Conservation (phyloP, 2,113 vertebrate species). For the pig (Sus scrofa) region T2T-Sscrofa CM000820.6:19949501-19950000, state of each 20-base stretch:
- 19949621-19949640: conserved; percentile 97
- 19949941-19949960: background rate
- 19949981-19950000: background rate
- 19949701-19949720: background rate
- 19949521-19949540: conserved; percentile 82
- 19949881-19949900: conserved; percentile 3
- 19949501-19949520: conserved; percentile 46
- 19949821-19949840: background rate
- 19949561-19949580: conserved; percentile 99
- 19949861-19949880: background rate
- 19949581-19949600: conserved; percentile 99
- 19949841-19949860: conserved; percentile 25
- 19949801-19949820: conserved; percentile 55
- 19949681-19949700: conserved; percentile 53
- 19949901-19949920: background rate
- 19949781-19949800: conserved; percentile 30
- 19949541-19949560: conserved; percentile 98
- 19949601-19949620: conserved; percentile 98
- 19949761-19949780: conserved; percentile 39
- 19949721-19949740: conserved; percentile 19
- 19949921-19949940: background rate
- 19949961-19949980: background rate
- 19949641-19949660: conserved; percentile 99
- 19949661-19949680: conserved; percentile 90
- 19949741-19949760: background rate